These are phyloP conservation scores for zebrafish (Danio rerio) DNA, from an alignment of 2,113 vertebrate species.

Conservation along the genomic window DNA sequence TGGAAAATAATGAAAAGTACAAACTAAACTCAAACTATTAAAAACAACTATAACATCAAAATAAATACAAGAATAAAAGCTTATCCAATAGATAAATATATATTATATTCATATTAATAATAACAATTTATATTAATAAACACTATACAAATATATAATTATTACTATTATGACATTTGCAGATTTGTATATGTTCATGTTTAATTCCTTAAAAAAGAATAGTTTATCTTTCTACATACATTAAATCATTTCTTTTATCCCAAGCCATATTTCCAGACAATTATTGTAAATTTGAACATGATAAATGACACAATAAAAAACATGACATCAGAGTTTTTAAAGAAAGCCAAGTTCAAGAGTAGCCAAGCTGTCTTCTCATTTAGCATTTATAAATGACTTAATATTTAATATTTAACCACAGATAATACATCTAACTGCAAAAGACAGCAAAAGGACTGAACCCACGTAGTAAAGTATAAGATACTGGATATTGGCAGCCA, in stretches of 20 bases:
- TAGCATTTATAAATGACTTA: background rate
- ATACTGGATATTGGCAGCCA: background rate
- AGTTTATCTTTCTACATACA: too few relatives aligned
- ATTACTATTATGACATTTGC: too few relatives aligned
- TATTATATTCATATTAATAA: too few relatives aligned
- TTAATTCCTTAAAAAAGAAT: too few relatives aligned
- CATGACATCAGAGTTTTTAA: background rate
- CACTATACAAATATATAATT: background rate
- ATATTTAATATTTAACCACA: conserved; percentile 13
- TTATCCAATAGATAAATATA: too few relatives aligned
- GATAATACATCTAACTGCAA: conserved; percentile 20
- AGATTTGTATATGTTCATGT: too few relatives aligned
- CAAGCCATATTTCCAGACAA: background rate
- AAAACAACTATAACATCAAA: background rate
- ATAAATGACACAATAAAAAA: background rate
- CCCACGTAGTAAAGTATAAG: background rate
- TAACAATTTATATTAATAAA: background rate
- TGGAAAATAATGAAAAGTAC: background rate
- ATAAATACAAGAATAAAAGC: background rate
- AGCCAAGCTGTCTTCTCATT: background rate
- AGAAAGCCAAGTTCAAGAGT: background rate
- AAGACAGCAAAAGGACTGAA: conserved; percentile 4
- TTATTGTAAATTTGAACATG: background rate
- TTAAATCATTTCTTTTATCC: too few relatives aligned
- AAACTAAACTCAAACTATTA: background rate